phyloP scores from a whole-genome alignment of 2,113 vertebrate species.

The Anolis carolinensis region DNA sequence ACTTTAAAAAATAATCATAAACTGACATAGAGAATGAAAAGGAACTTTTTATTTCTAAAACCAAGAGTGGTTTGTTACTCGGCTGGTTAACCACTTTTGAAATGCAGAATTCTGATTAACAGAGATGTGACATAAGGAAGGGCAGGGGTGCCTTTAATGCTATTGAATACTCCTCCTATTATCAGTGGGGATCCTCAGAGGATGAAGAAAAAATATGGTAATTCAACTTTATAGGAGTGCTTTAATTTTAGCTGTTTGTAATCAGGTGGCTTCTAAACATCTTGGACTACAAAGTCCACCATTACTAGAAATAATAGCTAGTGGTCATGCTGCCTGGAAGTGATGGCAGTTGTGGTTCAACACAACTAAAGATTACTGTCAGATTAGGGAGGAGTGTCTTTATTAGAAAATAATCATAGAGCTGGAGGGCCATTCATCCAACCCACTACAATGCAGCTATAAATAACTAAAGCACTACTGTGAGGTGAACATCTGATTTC shows the following conservation, averaged over 20 bases:
- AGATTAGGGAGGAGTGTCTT: too few relatives aligned
- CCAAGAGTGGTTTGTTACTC: not conserved
- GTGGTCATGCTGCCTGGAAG: too few relatives aligned
- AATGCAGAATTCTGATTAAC: too few relatives aligned
- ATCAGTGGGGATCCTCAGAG: not conserved
- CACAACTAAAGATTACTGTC: too few relatives aligned
- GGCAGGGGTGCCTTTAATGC: not conserved
- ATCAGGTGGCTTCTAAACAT: not conserved
- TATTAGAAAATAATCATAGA: too few relatives aligned
- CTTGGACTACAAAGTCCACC: too few relatives aligned
- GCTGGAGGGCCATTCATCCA: too few relatives aligned
- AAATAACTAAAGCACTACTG: too few relatives aligned
- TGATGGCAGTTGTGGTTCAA: too few relatives aligned
- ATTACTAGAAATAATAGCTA: too few relatives aligned
- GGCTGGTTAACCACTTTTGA: not conserved
- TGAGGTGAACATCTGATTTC: too few relatives aligned
- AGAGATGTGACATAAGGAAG: not conserved
- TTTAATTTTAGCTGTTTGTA: not conserved
- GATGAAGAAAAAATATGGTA: not conserved
- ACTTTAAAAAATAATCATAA: not conserved
- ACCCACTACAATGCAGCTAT: too few relatives aligned
- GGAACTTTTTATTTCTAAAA: not conserved
- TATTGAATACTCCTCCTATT: not conserved
- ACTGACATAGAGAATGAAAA: slow-evolving; percentile 25
- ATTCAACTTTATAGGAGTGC: not conserved